A percentile compares a stretch with the other conserved stretches of the same genome.
These are phyloP conservation scores for Chrysogorgia sp. DNA, from an alignment of 92 coral and sea anemone species.

Conservation along the genomic window DNA sequence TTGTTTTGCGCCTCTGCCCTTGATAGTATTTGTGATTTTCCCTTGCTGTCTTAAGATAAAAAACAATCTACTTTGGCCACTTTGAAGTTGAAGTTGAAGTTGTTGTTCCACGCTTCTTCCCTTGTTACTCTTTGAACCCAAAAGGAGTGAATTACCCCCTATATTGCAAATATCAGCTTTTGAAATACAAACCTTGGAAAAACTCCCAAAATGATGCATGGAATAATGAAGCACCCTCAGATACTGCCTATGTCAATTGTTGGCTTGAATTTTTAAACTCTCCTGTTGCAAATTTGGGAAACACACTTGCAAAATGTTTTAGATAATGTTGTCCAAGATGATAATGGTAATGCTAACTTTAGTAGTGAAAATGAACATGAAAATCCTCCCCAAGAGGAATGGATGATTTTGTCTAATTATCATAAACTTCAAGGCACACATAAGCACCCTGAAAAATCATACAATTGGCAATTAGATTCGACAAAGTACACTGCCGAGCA, in stretches of 20 bases:
- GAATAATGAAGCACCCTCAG: conserved; percentile 43
- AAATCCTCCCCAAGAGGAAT: conserved; percentile 60
- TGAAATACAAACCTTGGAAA: conserved; percentile 66
- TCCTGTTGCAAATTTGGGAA: conserved; percentile 14
- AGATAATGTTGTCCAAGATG: background rate
- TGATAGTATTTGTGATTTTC: too few relatives aligned
- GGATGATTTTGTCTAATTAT: conserved; percentile 52
- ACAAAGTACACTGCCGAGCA: conserved; percentile 57
- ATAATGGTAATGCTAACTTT: too few relatives aligned
- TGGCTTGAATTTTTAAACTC: conserved; percentile 52
- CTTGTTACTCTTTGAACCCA: conserved; percentile 58
- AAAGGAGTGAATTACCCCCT: conserved; percentile 53
- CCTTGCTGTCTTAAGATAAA: too few relatives aligned
- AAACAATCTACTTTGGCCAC: too few relatives aligned
- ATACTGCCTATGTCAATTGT: conserved; percentile 26
- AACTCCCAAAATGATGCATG: conserved; percentile 61
- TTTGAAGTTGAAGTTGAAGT: too few relatives aligned
- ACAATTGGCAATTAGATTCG: conserved; percentile 56
- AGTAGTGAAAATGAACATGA: too few relatives aligned
- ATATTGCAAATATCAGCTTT: conserved; percentile 56
- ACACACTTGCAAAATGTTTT: conserved; percentile 18
- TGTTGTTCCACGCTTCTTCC: conserved; percentile 63
- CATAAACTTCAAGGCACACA: conserved; percentile 30
- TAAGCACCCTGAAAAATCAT: conserved; percentile 7
- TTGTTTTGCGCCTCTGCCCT: too few relatives aligned